phyloP scores from a whole-genome alignment of 2,797 vertebrate species.

The Takifugu rubripes region DNA sequence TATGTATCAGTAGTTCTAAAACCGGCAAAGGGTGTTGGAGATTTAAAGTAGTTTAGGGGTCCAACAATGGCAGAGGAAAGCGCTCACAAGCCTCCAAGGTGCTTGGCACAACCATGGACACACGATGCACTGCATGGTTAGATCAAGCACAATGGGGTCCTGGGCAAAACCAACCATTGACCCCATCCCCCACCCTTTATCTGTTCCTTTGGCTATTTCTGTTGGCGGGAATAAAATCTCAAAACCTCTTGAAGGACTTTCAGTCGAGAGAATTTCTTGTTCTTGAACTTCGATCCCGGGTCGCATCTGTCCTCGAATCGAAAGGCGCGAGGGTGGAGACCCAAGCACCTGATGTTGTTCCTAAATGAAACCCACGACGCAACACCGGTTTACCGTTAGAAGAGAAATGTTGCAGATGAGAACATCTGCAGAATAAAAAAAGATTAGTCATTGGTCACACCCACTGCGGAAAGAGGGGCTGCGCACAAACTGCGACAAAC shows the following conservation, averaged over 20 bases:
- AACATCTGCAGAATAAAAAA: slow-evolving; percentile 63
- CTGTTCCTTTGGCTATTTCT: background rate
- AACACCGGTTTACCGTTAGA: slow-evolving; percentile 16
- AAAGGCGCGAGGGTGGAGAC: slow-evolving; percentile 24
- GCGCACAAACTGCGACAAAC: slow-evolving; percentile 80
- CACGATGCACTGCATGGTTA: slow-evolving; percentile 83
- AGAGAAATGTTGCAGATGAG: slow-evolving; percentile 30
- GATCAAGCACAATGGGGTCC: slow-evolving; percentile 87
- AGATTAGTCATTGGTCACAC: slow-evolving; percentile 73
- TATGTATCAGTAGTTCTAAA: too few species aligned
- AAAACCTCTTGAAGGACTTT: slow-evolving; percentile 20
- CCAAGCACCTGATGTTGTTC: too few species aligned
- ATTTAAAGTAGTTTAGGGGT: background rate
- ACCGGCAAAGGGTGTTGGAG: too few species aligned
- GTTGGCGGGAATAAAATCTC: background rate
- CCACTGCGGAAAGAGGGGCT: slow-evolving; percentile 78
- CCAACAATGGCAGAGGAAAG: slow-evolving; percentile 22
- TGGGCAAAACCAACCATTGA: slow-evolving; percentile 50
- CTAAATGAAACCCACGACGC: background rate
- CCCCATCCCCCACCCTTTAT: background rate
- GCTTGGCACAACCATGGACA: slow-evolving; percentile 85
- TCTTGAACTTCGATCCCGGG: slow-evolving; percentile 3
- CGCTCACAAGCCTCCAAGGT: slow-evolving; percentile 79
- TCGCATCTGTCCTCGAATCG: background rate
- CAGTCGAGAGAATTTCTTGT: slow-evolving; percentile 14